Base-by-base conservation (phyloP, 2,113 vertebrate genomes). In the Guaruba guarouba region DNA sequence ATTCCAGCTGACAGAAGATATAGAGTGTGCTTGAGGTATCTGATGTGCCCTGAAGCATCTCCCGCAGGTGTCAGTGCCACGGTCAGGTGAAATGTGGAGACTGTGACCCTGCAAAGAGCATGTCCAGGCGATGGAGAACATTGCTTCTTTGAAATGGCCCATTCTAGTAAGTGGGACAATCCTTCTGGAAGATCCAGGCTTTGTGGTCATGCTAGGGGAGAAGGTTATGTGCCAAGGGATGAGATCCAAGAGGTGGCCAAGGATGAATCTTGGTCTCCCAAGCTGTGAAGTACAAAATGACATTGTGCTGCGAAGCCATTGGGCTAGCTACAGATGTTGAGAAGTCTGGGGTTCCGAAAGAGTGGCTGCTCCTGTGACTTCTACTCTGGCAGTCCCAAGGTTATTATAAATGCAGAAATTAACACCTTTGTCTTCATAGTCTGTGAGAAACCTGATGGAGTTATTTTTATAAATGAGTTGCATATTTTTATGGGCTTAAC, bases 391-490 rank as follows among this genome's bases (percentile, higher is more conserved):
- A 86, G 28, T 37, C 29, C 31, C 74, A 87, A 92, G 77, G 66
- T 90, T 64, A 76, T 91, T 92, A 62, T 28, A 37, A 57, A 84
- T 79, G 70, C 44, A 89, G 62, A 91, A 91, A 95, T 91, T 85
- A 80, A 35, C 20, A 85, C 67, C 49, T 84, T 62, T 79, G 49
- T 89, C 77, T 71, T 93, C 73, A 69, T 20, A 82, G 70, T 64
- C 84, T 94, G 62, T 63, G 59, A 89, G 93, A 90, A 96, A 94
- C n/a, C 41, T 69, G 79, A 93, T 87, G 44, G 88, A 94, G 46
- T 95, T 97, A 96, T 97, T 96, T 96, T 96, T 94, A 79, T 92
- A 92, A 94, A 93, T 66, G 86, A 63, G 70, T 93, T 92, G 88
- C 67, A 51, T 86, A 92, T 92, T 96, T 96, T 97, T 95, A 96